These are phyloP conservation scores for Dendrolimus houi DNA, from an alignment of 2,888 invertebrate species.

Conservation along the genomic window DNA sequence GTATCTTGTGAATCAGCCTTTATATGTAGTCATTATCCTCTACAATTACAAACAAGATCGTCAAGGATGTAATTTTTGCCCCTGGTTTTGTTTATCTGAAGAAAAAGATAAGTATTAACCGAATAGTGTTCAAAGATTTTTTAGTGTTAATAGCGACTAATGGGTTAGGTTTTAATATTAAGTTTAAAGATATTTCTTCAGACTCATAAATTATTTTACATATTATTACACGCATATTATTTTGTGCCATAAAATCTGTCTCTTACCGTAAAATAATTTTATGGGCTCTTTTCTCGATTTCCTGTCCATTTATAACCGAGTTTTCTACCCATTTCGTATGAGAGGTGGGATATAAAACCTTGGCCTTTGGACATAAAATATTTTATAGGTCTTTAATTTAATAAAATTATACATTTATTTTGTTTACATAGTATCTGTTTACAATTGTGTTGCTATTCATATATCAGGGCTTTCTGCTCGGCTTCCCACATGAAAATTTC, in stretches of 20 bases:
- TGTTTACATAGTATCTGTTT: too few species aligned
- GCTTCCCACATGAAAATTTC: too few species aligned
- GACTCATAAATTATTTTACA: not conserved
- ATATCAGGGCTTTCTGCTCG: too few species aligned
- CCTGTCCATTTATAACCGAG: slow-evolving; percentile 1
- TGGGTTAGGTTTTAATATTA: not conserved
- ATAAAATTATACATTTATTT: too few species aligned
- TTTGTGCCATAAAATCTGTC: slow-evolving; percentile 38
- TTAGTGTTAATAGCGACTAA: not conserved
- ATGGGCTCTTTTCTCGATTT: slow-evolving; percentile 22
- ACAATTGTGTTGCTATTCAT: too few species aligned
- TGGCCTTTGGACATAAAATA: not conserved
- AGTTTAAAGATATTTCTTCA: not conserved
- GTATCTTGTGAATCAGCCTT: too few species aligned
- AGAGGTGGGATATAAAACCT: not conserved
- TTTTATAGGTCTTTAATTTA: not conserved
- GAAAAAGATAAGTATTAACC: not conserved
- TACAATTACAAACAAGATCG: too few species aligned
- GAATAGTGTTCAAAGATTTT: not conserved
- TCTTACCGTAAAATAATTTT: slow-evolving; percentile 44
- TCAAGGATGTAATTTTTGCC: too few species aligned
- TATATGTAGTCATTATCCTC: too few species aligned
- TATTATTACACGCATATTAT: not conserved
- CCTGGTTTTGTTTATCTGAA: too few species aligned
- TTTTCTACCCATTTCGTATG: slow-evolving; percentile 10